Evolutionary conservation across 2,888 invertebrate genomes (phyloP).

Genomic region (Therioaphis trifolii): DNA sequence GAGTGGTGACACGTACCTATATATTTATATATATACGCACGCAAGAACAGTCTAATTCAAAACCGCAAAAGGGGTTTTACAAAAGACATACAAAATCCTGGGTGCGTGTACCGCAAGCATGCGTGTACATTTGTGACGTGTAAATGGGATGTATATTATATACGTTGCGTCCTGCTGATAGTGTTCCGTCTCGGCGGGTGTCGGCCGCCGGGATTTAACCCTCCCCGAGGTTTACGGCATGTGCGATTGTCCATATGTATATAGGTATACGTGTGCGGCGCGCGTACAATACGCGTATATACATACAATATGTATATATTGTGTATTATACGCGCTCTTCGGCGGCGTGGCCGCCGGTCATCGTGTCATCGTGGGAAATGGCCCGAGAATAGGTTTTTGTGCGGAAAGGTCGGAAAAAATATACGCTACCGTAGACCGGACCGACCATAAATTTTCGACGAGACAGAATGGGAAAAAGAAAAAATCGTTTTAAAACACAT

Average conservation of each 20-base stretch:
- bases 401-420: conserved; percentile 17
- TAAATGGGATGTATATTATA: not conserved
- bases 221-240: conserved; percentile 40
- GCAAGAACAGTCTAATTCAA: conserved; percentile 17
- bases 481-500: conserved; percentile 51
- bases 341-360: conserved; percentile 31
- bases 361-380: conserved; percentile 58
- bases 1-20: conserved; percentile 25
- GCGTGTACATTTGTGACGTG: not conserved
- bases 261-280: too few relatives aligned
- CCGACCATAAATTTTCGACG: conserved; percentile 36
- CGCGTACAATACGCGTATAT: too few relatives aligned
- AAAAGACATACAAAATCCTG: conserved; percentile 43
- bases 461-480: not conserved
- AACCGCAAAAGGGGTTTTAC: conserved; percentile 51
- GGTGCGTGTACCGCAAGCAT: conserved; percentile 6
- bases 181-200: conserved; percentile 51
- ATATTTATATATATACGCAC: too few relatives aligned
- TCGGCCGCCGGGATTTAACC: conserved; percentile 41
- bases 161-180: conserved; percentile 47
- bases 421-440: conserved; percentile 33
- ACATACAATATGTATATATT: too few relatives aligned
- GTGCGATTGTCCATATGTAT: conserved; percentile 34
- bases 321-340: not conserved
- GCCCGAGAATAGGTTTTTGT: conserved; percentile 44